Evolutionary conservation across 2,797 vertebrate species (phyloP), one percentile per base, ranked within the genome.

Genomic region (Thalassophryne amazonica): DNA sequence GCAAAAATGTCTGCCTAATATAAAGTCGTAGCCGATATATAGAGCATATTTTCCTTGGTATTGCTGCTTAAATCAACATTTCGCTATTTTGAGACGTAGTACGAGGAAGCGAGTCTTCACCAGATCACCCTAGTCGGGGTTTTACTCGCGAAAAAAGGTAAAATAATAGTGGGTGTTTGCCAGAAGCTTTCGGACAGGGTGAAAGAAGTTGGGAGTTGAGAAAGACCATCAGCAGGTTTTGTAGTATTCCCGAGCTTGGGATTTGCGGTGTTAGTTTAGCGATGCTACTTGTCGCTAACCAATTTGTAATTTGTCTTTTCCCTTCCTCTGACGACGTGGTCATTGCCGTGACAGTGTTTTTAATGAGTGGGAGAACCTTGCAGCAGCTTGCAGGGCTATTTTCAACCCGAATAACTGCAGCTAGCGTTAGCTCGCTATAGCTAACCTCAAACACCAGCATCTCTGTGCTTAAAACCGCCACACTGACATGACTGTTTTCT

Each of bases 1-100:
- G 91, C 91, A 89, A 93, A 96, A 92, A 97, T 95, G 95, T 97
- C 95, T 91, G 94, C 95, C 93, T 96, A 92, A 97, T 93, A 93
- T 93, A 93, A 93, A 92, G 93, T 93, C 92, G 91, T 92, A 93
- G 95, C 91, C 95, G 94, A 90, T 87, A 81, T 60, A 90, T 80
- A 90, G 90, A 86, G 91, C 91, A 90, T 89, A 86, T 88, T 81
- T 46, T 43, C 65, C 38, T 59, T 80, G 66, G 54, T 70, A 75
- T 57, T 61, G 42, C 34, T 27, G 42, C 67, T 59, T 78, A 53
- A 64, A 73, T 5, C 43, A 52, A 33, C 29, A 59, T 74, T 81
- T 71, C 21, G 37, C 65, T 58, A 7, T 41, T 50, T 61, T 35
- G 63, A 57, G 66, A 76, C 66, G 54, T 49, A 21, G 66, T 63